These are phyloP conservation scores for Chrysolina haemoptera DNA, from an alignment of 2,888 invertebrate genomes.

Conservation along the genomic window DNA sequence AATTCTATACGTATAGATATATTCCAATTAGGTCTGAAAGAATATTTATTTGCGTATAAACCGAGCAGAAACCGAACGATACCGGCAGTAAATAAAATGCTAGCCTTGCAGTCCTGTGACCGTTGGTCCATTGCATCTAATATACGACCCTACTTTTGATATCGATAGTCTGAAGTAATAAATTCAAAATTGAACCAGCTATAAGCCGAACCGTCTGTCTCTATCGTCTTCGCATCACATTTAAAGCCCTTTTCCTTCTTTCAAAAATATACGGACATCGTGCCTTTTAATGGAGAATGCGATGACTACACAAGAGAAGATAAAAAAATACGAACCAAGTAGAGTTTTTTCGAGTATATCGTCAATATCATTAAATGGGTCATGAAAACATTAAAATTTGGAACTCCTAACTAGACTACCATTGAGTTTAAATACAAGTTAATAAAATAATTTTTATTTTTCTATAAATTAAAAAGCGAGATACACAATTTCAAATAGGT, in stretches of 20 bases:
- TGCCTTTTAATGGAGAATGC: conserved; percentile 35
- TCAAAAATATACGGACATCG: conserved; percentile 39
- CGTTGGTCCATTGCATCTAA: conserved; percentile 62
- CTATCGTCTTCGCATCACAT: conserved; percentile 54
- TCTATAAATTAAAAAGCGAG: no score
- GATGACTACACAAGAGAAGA: conserved; percentile 8
- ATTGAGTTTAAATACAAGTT: no score
- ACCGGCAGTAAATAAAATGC: conserved; percentile 47
- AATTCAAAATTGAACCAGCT: conserved; percentile 65
- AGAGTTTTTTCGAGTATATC: no score
- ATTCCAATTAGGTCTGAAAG: conserved; percentile 46
- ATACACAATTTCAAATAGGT: no score
- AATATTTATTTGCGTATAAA: conserved; percentile 41
- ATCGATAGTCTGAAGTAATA: conserved; percentile 62
- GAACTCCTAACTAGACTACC: no score
- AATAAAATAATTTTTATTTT: no score
- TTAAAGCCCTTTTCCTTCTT: conserved; percentile 37
- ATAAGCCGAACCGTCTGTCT: conserved; percentile 63
- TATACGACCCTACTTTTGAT: conserved; percentile 61
- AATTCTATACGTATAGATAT: conserved; percentile 27
- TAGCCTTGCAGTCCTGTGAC: conserved; percentile 55
- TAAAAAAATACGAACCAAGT: no score
- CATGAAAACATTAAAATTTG: no score
- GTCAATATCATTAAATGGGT: no score
- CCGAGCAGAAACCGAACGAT: conserved; percentile 27